Evolutionary conservation across 2,888 invertebrate genomes (phyloP), one percentile per base, ranked within the genome.

Genomic region (Pterobdella sp.): DNA sequence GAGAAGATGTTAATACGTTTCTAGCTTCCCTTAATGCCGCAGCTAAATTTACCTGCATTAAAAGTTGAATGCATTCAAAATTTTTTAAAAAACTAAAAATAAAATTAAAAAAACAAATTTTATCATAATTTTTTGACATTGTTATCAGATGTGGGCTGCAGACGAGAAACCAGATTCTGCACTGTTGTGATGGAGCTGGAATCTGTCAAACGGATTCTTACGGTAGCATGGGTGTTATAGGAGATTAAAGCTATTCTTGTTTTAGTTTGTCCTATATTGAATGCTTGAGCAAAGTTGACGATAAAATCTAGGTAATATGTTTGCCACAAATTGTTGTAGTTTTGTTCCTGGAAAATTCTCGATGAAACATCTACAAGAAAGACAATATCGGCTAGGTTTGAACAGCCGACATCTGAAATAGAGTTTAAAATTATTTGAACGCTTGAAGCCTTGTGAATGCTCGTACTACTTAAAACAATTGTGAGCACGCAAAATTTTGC

Each of bases 281-380:
- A 72, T 31, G 72, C 67, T 29, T 68, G 29, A 31, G 68, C 68
- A 26, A 74, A 37, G 34, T 31, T 72, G 31, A 42, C 29, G 2
- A 75, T 37, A 35, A 76, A 76, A 26, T 63, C 65, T 18, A 73
- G 72, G 56, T 71, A 69, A 60, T 68, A 64, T 7, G 29, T 68
- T 52, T 37, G 56, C 74, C 74, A 76, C 72, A 73, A 70, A 31
- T 68, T 34, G 18, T 67, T 52, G 31, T 36, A 63, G 64, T 69
- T 60, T 29, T 49, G 29, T 0, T 65, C 32, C 34, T 60, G 65
- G 63, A 67, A 63, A 34, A 76, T 74, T n/a, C 72, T 68, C 1
- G 76, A 71, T 4, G 76, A 76, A 1, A 63, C 68, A 66, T 77
- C 77, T 42, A 77, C 60, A 34, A 76, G 65, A n/a, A 77, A 70